Conservation (phyloP, 2,797 vertebrate species). For the Jordanella pulchra region DNA sequence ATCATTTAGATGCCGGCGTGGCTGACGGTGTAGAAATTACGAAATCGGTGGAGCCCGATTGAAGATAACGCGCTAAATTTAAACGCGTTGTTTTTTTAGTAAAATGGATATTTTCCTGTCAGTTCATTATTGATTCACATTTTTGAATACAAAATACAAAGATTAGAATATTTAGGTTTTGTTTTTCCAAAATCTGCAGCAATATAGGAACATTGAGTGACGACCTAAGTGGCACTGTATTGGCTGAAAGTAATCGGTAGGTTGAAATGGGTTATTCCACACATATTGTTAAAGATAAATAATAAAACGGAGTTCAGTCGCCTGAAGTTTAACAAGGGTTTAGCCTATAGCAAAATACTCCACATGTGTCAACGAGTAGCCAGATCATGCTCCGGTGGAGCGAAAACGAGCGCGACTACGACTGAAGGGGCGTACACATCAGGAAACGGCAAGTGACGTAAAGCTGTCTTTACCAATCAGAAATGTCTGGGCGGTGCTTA, state of each 20-base stretch:
- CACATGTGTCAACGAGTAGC: background rate
- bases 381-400: background rate
- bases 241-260: background rate
- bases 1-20: background rate
- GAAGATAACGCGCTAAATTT: background rate
- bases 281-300: too few relatives aligned
- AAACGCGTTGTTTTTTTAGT: too few relatives aligned
- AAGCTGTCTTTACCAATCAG: slow-evolving; percentile 46
- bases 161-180: too few relatives aligned
- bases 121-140: too few relatives aligned
- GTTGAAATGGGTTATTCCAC: background rate
- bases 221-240: background rate
- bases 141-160: too few relatives aligned
- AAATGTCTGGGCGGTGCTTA: background rate
- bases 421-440: slow-evolving; percentile 8
- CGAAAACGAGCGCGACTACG: background rate
- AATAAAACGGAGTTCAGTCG: too few relatives aligned
- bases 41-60: background rate
- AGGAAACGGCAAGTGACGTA: slow-evolving; percentile 65
- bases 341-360: too few relatives aligned
- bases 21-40: background rate
- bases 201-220: too few relatives aligned
- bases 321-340: background rate
- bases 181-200: too few relatives aligned
- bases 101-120: too few relatives aligned